phyloP scores from a whole-genome alignment of 2,797 vertebrate species.

The Tympanoctomys barrerae region DNA sequence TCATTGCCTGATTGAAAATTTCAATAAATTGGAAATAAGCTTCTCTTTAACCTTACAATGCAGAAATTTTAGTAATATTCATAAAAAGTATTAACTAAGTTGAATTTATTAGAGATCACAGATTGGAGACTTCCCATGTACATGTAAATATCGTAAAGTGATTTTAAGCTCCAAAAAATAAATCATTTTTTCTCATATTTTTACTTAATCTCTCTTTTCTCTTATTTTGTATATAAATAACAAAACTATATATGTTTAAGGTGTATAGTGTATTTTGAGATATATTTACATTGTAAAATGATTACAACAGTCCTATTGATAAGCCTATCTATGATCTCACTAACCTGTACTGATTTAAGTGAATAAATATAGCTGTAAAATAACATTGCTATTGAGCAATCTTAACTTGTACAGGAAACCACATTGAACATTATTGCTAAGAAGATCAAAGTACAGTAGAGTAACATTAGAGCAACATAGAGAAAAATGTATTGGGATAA shows the following conservation, averaged over 20 bases:
- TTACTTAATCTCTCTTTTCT: not conserved
- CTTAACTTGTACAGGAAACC: not conserved
- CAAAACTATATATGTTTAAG: not conserved
- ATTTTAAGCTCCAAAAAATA: not conserved
- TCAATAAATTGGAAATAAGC: not conserved
- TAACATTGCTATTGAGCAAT: not conserved
- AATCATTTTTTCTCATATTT: not conserved
- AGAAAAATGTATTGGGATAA: not conserved
- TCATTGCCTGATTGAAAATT: not conserved
- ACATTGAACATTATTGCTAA: not conserved
- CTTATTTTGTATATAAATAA: not conserved
- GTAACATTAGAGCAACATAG: not conserved
- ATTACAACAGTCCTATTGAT: not conserved
- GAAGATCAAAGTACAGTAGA: not conserved
- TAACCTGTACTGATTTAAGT: not conserved
- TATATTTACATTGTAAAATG: not conserved
- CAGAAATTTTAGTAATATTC: not conserved
- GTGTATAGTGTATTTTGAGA: not conserved
- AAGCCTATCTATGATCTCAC: not conserved
- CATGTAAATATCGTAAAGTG: not conserved
- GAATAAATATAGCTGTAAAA: not conserved
- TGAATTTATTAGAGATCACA: not conserved
- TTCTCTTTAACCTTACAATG: not conserved
- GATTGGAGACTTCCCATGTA: not conserved
- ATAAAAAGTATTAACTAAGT: not conserved